Conservation (phyloP, 2,888 invertebrate genomes). For the Epiblema foenella region DNA sequence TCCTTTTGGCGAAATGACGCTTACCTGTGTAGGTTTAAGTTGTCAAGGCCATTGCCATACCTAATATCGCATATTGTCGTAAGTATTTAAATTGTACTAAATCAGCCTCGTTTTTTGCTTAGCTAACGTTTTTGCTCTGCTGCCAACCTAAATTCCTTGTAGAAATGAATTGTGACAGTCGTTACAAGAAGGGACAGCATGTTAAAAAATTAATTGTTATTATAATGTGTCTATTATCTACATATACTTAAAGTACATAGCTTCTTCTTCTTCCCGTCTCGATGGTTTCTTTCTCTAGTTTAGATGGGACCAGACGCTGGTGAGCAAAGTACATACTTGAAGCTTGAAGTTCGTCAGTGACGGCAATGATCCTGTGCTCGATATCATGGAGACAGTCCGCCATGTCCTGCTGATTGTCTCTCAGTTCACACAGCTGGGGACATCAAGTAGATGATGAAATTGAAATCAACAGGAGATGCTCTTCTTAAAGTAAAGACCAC, state of each 20-base stretch:
- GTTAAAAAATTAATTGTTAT: background rate
- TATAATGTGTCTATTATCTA: background rate
- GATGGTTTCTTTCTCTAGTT: too few relatives aligned
- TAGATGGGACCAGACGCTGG: too few relatives aligned
- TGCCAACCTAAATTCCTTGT: background rate
- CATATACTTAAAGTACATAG: too few relatives aligned
- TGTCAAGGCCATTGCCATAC: too few relatives aligned
- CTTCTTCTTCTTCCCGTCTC: too few relatives aligned
- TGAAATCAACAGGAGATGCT: background rate
- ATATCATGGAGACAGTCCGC: slow-evolving; percentile 86
- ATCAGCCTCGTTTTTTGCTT: too few relatives aligned
- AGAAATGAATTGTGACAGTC: background rate
- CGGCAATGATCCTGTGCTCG: slow-evolving; percentile 71
- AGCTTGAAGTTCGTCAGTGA: slow-evolving; percentile 61
- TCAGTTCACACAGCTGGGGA: slow-evolving; percentile 79
- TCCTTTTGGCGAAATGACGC: too few relatives aligned
- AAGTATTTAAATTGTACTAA: too few relatives aligned
- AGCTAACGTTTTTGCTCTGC: too few relatives aligned
- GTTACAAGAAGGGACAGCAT: background rate
- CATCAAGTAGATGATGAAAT: background rate
- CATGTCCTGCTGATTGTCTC: slow-evolving; percentile 88
- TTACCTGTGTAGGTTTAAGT: too few relatives aligned
- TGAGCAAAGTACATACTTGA: background rate
- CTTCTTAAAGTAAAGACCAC: too few relatives aligned
- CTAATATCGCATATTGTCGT: too few relatives aligned